phyloP scores from a whole-genome alignment of 2,888 invertebrate genomes.

The Orchesella flavescens region DNA sequence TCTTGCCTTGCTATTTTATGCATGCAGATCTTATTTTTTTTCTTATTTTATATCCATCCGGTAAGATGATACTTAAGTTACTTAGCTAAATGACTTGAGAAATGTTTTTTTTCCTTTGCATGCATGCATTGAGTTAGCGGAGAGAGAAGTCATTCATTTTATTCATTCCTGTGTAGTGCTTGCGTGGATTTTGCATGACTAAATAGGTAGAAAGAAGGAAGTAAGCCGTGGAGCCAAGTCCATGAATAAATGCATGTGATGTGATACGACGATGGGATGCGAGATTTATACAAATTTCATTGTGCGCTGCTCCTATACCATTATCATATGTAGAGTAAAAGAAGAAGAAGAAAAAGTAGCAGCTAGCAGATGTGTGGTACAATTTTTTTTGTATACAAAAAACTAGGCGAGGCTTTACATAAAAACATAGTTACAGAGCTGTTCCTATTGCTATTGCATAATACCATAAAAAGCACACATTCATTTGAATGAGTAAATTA shows the following conservation, averaged over 20 bases:
- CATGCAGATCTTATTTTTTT: slow-evolving; percentile 1
- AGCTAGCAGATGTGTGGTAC: not conserved
- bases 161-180: slow-evolving; percentile 13
- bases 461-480: slow-evolving; percentile 53
- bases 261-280: not conserved
- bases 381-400: not conserved
- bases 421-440: not conserved
- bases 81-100: slow-evolving; percentile 35
- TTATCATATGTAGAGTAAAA: too few relatives aligned
- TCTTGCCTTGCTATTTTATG: not conserved
- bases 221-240: slow-evolving; percentile 30
- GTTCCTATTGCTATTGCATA: slow-evolving; percentile 28
- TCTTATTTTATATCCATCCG: slow-evolving; percentile 29
- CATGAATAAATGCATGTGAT: slow-evolving; percentile 43
- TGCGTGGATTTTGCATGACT: slow-evolving; percentile 52
- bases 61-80: slow-evolving; percentile 49
- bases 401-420: slow-evolving; percentile 20
- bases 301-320: not conserved
- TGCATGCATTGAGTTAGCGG: slow-evolving; percentile 7
- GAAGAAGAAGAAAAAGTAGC: slow-evolving; percentile 1
- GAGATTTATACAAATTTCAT: slow-evolving; percentile 32
- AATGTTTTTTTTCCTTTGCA: slow-evolving; percentile 16
- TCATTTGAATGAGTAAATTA: slow-evolving; percentile 58
- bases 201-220: slow-evolving; percentile 49
- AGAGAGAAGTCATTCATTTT: slow-evolving; percentile 39